A percentile compares a stretch with the other conserved stretches of the same genome.
phyloP scores from a whole-genome alignment of 1,140 invertebrate species.

The Drosophila nasuta region DNA sequence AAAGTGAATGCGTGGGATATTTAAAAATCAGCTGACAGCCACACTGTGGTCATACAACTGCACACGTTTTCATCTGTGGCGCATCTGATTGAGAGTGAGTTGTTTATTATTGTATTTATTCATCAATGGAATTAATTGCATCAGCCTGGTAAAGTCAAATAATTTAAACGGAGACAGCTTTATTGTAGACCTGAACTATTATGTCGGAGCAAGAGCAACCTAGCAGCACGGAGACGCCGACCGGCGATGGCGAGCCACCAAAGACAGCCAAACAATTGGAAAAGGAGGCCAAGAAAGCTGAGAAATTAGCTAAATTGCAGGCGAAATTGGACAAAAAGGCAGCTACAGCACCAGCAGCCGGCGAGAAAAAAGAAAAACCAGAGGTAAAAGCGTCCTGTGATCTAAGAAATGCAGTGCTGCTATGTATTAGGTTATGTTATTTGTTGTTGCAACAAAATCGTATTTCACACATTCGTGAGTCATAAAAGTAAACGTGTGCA shows the following conservation, averaged over 20 bases:
- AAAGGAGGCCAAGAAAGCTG: slow-evolving; percentile 95
- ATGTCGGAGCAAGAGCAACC: slow-evolving; percentile 49
- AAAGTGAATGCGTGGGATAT: no score
- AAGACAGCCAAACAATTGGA: slow-evolving; percentile 95
- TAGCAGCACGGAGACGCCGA: slow-evolving; percentile 30
- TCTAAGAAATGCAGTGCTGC: background rate
- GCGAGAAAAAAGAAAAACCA: slow-evolving; percentile 87
- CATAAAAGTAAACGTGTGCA: slow-evolving; percentile 29
- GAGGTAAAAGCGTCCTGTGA: slow-evolving; percentile 86
- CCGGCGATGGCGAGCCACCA: slow-evolving; percentile 84
- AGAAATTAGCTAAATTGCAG: slow-evolving; percentile 96
- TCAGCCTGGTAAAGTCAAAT: slow-evolving; percentile 19
- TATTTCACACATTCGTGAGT: slow-evolving; percentile 28
- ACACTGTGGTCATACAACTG: slow-evolving; percentile 38
- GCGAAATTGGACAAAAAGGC: slow-evolving; percentile 95
- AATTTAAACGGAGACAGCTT: slow-evolving; percentile 15
- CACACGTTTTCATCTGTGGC: slow-evolving; percentile 76
- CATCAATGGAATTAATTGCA: slow-evolving; percentile 28
- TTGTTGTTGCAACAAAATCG: slow-evolving; percentile 15
- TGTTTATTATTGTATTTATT: slow-evolving; percentile 18
- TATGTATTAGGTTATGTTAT: slow-evolving; percentile 25
- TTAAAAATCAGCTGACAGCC: background rate
- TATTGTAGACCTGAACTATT: slow-evolving; percentile 31
- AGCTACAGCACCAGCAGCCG: slow-evolving; percentile 83
- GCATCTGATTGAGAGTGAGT: slow-evolving; percentile 58